Conservation (phyloP, 1,140 invertebrate species). For the Leptinotarsa texana region DNA sequence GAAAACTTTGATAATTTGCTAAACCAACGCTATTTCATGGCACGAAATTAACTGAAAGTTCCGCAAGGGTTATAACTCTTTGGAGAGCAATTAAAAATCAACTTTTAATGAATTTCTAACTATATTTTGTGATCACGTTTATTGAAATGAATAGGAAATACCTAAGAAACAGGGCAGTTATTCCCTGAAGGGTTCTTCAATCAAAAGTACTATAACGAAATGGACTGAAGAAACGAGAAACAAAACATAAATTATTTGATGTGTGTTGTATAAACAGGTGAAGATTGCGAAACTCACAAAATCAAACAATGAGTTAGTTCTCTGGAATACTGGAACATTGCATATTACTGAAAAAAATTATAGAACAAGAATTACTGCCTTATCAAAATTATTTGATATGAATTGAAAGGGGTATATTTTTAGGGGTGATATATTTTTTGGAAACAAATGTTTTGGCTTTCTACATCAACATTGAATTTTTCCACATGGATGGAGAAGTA, state of each 20-base stretch:
- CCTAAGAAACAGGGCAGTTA: slow-evolving; percentile 31
- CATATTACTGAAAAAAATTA: too few species aligned
- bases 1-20: not conserved
- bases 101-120: slow-evolving; percentile 28
- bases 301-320: too few species aligned
- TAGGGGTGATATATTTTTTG: too few species aligned
- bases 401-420: too few species aligned
- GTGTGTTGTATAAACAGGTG: too few species aligned
- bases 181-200: slow-evolving; percentile 15
- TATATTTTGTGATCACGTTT: slow-evolving; percentile 21
- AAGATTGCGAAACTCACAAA: too few species aligned
- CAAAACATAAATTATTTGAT: not conserved
- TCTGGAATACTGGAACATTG: too few species aligned
- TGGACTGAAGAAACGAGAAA: not conserved
- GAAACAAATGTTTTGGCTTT: too few species aligned
- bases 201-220: not conserved
- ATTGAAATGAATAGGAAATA: slow-evolving; percentile 33
- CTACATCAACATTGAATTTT: too few species aligned
- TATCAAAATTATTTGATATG: too few species aligned
- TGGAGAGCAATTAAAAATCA: slow-evolving; percentile 33
- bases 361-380: too few species aligned
- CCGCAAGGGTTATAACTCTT: slow-evolving; percentile 25
- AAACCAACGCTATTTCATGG: not conserved
- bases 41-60: slow-evolving; percentile 11
- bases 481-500: too few species aligned